Conservation (phyloP, 1,140 invertebrate genomes). For the Drosophila saltans region DNA sequence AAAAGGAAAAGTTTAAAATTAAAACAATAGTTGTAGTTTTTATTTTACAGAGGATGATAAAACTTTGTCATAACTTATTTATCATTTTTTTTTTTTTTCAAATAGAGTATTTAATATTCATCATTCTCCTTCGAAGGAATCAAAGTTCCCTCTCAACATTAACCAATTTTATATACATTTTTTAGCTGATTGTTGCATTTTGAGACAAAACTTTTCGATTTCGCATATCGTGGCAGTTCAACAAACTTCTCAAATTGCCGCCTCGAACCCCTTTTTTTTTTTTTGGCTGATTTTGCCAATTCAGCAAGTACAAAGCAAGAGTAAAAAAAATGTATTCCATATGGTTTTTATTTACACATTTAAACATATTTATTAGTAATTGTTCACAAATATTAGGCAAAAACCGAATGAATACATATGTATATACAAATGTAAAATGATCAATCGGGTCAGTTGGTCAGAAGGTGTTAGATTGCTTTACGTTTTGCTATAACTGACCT, state of each 20-base stretch:
- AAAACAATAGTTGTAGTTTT: too few species aligned
- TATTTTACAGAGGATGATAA: too few species aligned
- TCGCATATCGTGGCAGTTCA: slow-evolving; percentile 55
- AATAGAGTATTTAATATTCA: neutral
- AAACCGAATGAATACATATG: neutral
- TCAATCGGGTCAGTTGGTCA: slow-evolving; percentile 63
- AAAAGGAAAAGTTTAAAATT: too few species aligned
- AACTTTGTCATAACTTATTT: too few species aligned
- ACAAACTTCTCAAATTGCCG: slow-evolving; percentile 70
- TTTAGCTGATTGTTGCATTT: slow-evolving; percentile 45
- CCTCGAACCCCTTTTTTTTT: slow-evolving; percentile 12
- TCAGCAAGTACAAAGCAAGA: slow-evolving; percentile 34
- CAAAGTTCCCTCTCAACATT: neutral
- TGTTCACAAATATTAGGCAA: slow-evolving; percentile 17
- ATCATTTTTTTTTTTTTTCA: too few species aligned
- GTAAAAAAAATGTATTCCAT: slow-evolving; percentile 15
- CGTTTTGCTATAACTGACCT: slow-evolving; percentile 50
- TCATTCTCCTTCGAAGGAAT: neutral
- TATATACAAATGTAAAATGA: neutral
- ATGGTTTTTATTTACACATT: slow-evolving; percentile 4
- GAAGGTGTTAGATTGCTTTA: slow-evolving; percentile 46
- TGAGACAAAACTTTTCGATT: slow-evolving; percentile 29
- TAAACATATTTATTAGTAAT: slow-evolving; percentile 8
- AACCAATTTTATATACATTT: neutral
- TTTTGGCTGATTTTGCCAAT: neutral